These are phyloP conservation scores for Stegodyphus dumicola DNA, from an alignment of 1,140 invertebrate genomes.

Conservation along the genomic window DNA sequence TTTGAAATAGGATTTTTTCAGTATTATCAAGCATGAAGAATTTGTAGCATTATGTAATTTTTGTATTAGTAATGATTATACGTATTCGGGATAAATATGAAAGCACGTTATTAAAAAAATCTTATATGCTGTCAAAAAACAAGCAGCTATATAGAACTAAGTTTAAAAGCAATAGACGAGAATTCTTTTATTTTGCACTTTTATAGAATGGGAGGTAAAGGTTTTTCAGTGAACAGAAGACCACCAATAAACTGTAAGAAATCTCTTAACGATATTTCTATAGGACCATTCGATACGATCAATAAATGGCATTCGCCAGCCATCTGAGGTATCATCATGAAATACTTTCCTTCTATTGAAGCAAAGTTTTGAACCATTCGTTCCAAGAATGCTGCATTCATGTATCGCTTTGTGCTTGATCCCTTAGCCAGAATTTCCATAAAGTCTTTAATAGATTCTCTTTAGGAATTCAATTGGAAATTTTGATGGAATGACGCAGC, in stretches of 20 bases:
- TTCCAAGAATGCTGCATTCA: background rate
- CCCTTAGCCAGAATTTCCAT: slow-evolving; percentile 10
- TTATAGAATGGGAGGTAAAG: too few relatives aligned
- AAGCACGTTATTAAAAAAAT: too few relatives aligned
- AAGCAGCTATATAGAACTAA: too few relatives aligned
- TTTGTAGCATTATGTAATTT: too few relatives aligned
- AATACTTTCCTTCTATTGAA: background rate
- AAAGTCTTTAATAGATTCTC: slow-evolving; percentile 33
- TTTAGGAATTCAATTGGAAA: slow-evolving; percentile 23
- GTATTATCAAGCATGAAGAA: too few relatives aligned
- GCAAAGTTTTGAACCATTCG: background rate
- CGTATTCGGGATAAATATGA: too few relatives aligned
- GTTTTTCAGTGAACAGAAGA: background rate
- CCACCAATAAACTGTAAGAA: background rate
- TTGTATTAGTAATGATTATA: too few relatives aligned
- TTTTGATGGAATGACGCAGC: slow-evolving; percentile 4
- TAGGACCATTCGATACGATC: background rate
- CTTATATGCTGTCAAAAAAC: too few relatives aligned
- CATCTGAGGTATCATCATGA: background rate
- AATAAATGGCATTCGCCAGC: too few relatives aligned
- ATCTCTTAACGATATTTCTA: background rate
- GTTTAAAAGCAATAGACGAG: too few relatives aligned
- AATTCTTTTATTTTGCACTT: too few relatives aligned
- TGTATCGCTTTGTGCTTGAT: background rate
- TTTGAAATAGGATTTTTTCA: too few relatives aligned